These are phyloP conservation scores for Ferdinandea cuprea DNA, from an alignment of 2,888 invertebrate species.

Conservation along the genomic window DNA sequence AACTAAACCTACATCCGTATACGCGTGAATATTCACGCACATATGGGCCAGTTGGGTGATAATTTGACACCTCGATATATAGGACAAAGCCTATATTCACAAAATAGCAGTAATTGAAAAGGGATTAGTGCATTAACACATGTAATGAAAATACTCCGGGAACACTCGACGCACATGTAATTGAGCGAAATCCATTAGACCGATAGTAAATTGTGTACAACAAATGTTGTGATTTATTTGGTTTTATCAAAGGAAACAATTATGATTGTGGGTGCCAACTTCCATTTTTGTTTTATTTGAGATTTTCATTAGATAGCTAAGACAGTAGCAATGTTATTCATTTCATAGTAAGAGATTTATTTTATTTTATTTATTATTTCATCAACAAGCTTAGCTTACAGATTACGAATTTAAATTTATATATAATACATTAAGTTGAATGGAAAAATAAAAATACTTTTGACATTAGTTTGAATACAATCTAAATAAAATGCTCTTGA, in stretches of 20 bases:
- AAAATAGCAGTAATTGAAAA: constrained; percentile 72
- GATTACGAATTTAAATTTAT: too few species aligned
- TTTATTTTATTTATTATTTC: too few species aligned
- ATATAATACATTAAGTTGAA: too few species aligned
- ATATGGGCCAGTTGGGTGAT: constrained; percentile 68
- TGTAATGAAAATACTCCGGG: constrained; percentile 37
- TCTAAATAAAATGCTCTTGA: too few species aligned
- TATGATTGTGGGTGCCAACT: constrained; percentile 3
- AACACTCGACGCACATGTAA: constrained; percentile 50
- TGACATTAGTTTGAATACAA: too few species aligned
- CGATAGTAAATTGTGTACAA: constrained; percentile 35
- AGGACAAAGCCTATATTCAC: constrained; percentile 57
- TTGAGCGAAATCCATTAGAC: constrained; percentile 56
- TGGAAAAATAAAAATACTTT: too few species aligned
- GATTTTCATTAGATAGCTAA: neutral
- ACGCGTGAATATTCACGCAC: constrained; percentile 37
- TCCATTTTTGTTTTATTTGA: neutral
- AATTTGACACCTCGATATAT: constrained; percentile 72
- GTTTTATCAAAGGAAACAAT: constrained; percentile 13
- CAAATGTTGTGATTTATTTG: constrained; percentile 69
- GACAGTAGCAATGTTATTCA: neutral
- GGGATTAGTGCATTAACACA: constrained; percentile 68
- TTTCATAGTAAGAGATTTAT: neutral
- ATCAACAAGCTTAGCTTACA: too few species aligned
- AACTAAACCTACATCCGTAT: neutral